Conservation (phyloP, 2,888 invertebrate genomes). For the Orthonevra nobilis region DNA sequence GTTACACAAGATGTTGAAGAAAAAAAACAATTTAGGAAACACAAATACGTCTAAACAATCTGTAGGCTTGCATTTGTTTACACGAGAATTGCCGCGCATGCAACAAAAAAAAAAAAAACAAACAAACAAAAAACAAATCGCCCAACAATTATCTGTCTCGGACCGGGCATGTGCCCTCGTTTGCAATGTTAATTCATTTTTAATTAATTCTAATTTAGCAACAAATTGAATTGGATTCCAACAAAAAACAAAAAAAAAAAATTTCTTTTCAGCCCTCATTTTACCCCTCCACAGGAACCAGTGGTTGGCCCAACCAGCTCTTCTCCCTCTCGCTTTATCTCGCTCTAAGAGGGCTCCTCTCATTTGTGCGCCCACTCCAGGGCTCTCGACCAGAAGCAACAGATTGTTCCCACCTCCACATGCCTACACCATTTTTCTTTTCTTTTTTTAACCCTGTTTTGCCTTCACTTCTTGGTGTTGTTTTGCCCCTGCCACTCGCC, state of each 20-base stretch:
- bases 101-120: too few relatives aligned
- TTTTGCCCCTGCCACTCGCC: constrained; percentile 49
- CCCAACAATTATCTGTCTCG: too few relatives aligned
- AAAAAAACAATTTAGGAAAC: too few relatives aligned
- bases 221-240: constrained; percentile 49
- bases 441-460: too few relatives aligned
- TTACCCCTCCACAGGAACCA: constrained; percentile 43
- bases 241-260: constrained; percentile 7
- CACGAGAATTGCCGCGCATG: too few relatives aligned
- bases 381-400: constrained; percentile 46
- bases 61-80: too few relatives aligned
- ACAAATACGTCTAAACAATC: too few relatives aligned
- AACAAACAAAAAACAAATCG: too few relatives aligned
- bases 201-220: constrained; percentile 54
- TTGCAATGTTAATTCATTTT: constrained; percentile 8
- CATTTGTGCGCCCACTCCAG: constrained; percentile 58
- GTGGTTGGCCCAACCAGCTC: too few relatives aligned
- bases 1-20: too few relatives aligned
- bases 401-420: constrained; percentile 69
- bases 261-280: constrained; percentile 44
- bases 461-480: constrained; percentile 45
- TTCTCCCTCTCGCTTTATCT: constrained; percentile 23
- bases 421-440: constrained; percentile 68
- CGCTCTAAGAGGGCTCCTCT: constrained; percentile 33
- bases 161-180: constrained; percentile 49